Base-by-base conservation (phyloP, 1,140 invertebrate genomes). In the Penaeus chinensis region DNA sequence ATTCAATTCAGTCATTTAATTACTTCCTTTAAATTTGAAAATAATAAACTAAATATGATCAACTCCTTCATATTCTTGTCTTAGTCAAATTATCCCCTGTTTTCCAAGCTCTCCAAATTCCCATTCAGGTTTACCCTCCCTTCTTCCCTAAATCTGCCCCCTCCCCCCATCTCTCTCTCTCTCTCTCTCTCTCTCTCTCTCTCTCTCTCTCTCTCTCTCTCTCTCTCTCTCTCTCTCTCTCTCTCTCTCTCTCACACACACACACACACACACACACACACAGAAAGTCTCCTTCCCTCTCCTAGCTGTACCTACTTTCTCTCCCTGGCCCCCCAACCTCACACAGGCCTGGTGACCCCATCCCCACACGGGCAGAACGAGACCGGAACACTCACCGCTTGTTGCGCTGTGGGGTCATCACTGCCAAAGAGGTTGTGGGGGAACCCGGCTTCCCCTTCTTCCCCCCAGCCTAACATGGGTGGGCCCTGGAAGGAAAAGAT, bases 341-440 rank as follows among this genome's bases (percentile, higher is more conserved):
- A 20, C 20, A n/a, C 16, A n/a, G n/a, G n/a, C 60, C 18, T 27
- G 27, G 74, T 60, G 54, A 61, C 54, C 60, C 60, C 84, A 4
- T 7, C 37, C 86, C 86, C 80, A 47, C 22, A 18, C 27, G 74
- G 82, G 87, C 19, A 47, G 47, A 88, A 60, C 20, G 32, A 32
- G 63, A 66, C 42, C 37, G 42, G 61, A 88, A 88, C 87, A 88
- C 87, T 88, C 87, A 88, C 87, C 87, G 87, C 87, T 88, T 88
- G 87, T 79, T 88, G 87, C 47, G 81, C 61, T 32, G 87, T 82
- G 18, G 87, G 37, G 63, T 84, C 82, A 69, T 88, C 87, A 13
- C 82, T 63, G 61, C 87, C 76, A 61, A 88, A 88, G 54, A 88
- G 87, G 63, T 88, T 88, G 66, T 88, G 87, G 77, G 87, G 87